Base-by-base conservation (phyloP, 1,140 invertebrate genomes). In the Venustaconcha ellipsiformis region DNA sequence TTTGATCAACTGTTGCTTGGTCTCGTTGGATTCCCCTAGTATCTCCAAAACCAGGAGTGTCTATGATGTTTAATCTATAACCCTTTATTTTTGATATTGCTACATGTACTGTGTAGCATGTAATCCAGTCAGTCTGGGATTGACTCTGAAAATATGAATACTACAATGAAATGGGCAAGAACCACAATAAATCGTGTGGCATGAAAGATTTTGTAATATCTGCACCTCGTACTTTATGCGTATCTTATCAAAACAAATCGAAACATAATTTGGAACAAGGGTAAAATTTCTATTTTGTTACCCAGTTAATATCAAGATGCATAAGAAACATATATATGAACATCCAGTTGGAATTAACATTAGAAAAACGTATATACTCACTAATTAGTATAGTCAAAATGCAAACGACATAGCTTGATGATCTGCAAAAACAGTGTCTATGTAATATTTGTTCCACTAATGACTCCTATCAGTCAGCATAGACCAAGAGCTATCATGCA, bases 21-120 rank as follows among this genome's bases (percentile, higher is more conserved):
- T 81, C 80, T 62, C 71, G 58, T 58, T 73, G 57, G 26, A 81
- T 17, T 8, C 80, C 80, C 18, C 66, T 18, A 20, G 79, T 79
- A 69, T 80, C 79, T 2, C 66, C 72, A 62, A 74, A 74, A 18
- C 72, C 72, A 6, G 72, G 66, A 17, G 66, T 74, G 69, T 74
- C 72, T 18, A 74, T 74, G 15, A 74, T 62, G 23, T 69, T 67
- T 15, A 74, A 23, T 11, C 26, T 64, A 66, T 64, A 78, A 62
- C 4, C 3, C 20, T 62, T 18, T 20, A 1, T 60, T 26, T 59
- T 18, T 8, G 72, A 57, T 0, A 17, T 13, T 57, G 64, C n/a
- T 26, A 68, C 69, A 20, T 72, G 23, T 3, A 79, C 20, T 17
- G 69, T 60, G 58, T 79, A 79, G 11, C 57, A n/a, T 30, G 78